These are phyloP conservation scores for Epinephelus moara DNA, from an alignment of 2,113 vertebrate genomes.

Conservation along the genomic window DNA sequence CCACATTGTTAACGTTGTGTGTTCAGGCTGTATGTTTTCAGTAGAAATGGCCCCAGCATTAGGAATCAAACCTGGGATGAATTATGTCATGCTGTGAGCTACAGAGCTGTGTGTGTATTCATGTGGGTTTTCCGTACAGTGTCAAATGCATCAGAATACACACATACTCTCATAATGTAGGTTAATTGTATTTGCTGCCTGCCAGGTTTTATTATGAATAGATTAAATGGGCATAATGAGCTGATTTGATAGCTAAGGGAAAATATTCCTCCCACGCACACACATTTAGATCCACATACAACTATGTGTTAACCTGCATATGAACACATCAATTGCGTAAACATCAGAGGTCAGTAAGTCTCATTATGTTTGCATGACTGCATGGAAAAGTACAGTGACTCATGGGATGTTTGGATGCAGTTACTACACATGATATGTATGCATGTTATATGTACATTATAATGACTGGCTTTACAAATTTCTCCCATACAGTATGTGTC, in stretches of 20 bases:
- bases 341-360: not conserved
- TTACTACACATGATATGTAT: too few species aligned
- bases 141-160: slow-evolving; percentile 20
- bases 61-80: slow-evolving; percentile 21
- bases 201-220: slow-evolving; percentile 28
- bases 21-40: not conserved
- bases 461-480: too few species aligned
- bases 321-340: not conserved
- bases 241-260: slow-evolving; percentile 15
- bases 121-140: not conserved
- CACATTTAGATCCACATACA: not conserved
- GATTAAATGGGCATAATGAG: slow-evolving; percentile 37
- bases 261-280: not conserved
- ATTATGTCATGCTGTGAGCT: slow-evolving; percentile 13
- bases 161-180: not conserved
- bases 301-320: not conserved
- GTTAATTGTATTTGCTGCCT: slow-evolving; percentile 56
- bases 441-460: too few species aligned
- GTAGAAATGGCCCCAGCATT: not conserved
- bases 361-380: slow-evolving; percentile 29
- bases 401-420: too few species aligned
- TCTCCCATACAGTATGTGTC: too few species aligned
- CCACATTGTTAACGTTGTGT: not conserved
- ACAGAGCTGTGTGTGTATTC: not conserved
- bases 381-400: not conserved